Conservation (phyloP, 1,140 invertebrate genomes). For the Maniola jurtina region DNA sequence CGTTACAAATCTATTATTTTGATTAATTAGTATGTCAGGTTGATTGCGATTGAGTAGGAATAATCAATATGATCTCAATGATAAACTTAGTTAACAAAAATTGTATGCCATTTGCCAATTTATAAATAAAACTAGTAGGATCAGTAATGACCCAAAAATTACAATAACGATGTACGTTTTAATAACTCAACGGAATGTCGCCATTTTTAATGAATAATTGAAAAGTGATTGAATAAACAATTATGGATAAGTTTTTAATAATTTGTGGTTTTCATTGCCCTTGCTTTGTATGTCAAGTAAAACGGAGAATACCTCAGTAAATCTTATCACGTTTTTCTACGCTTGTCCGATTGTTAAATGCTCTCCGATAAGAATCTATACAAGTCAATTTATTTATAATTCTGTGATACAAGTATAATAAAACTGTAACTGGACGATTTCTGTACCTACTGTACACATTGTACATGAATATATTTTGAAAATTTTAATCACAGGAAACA, state of each 20-base stretch:
- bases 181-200: conserved; percentile 14
- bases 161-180: not conserved
- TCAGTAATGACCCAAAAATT: too few species aligned
- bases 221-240: conserved; percentile 65
- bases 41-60: conserved; percentile 38
- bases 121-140: not conserved
- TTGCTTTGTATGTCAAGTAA: not conserved
- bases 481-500: too few species aligned
- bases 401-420: too few species aligned
- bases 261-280: not conserved
- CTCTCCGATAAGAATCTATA: too few species aligned
- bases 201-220: conserved; percentile 43
- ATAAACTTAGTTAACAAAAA: conserved; percentile 43
- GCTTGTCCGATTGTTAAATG: too few species aligned
- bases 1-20: conserved; percentile 33
- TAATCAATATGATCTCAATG: conserved; percentile 50
- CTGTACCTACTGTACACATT: too few species aligned
- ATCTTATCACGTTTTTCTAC: too few species aligned
- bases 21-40: conserved; percentile 33
- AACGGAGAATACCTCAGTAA: not conserved
- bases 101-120: conserved; percentile 20
- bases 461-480: too few species aligned
- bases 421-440: too few species aligned
- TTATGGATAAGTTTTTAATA: conserved; percentile 37
- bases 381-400: too few species aligned